phyloP scores from a whole-genome alignment of 2,888 invertebrate species.

The Standfussiana lucernea region DNA sequence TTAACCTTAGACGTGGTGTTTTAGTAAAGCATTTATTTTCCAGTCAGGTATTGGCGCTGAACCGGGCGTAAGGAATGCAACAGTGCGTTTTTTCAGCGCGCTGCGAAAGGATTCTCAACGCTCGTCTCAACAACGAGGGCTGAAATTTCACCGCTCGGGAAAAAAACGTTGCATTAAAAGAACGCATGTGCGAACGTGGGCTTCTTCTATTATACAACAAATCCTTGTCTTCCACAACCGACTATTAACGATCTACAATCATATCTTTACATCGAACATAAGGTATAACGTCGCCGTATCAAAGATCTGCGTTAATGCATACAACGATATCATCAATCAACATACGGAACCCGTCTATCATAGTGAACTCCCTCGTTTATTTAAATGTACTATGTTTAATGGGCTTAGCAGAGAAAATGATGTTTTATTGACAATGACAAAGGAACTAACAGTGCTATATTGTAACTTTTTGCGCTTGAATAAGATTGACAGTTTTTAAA shows the following conservation, averaged over 20 bases:
- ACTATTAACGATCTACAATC: slow-evolving; percentile 20
- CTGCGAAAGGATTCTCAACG: background rate
- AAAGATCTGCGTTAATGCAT: slow-evolving; percentile 62
- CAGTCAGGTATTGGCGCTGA: background rate
- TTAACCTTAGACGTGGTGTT: too few species aligned
- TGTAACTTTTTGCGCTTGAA: background rate
- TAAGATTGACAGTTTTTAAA: background rate
- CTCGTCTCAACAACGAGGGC: background rate
- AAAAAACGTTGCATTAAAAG: background rate
- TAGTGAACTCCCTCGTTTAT: slow-evolving; percentile 58
- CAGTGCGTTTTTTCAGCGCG: background rate
- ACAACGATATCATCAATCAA: slow-evolving; percentile 68
- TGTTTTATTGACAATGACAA: slow-evolving; percentile 21
- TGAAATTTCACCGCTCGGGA: background rate
- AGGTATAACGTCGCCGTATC: slow-evolving; percentile 43
- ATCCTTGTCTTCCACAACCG: slow-evolving; percentile 2
- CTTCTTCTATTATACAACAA: slow-evolving; percentile 10
- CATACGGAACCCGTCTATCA: slow-evolving; percentile 68
- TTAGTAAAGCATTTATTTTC: background rate
- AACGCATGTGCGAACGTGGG: background rate
- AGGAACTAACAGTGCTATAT: background rate
- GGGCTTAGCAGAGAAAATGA: slow-evolving; percentile 1
- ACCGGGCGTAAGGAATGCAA: background rate
- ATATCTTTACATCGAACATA: slow-evolving; percentile 35
- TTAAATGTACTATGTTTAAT: slow-evolving; percentile 36